phyloP scores from a whole-genome alignment of 2,113 vertebrate species.

The Taxidea taxus region DNA sequence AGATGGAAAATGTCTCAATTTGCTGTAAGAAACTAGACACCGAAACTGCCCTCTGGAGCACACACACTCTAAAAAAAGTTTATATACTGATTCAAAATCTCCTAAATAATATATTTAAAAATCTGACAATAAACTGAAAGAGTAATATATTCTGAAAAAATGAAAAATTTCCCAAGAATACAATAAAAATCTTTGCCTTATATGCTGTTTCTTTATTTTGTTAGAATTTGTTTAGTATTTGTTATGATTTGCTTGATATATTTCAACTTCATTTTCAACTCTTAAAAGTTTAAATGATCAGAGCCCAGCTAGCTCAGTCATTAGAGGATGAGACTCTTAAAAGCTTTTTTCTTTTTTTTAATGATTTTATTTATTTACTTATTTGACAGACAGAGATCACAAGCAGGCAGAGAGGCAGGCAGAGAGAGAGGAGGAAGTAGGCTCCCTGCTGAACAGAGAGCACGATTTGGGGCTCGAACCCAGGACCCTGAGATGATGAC shows the following conservation, averaged over 20 bases:
- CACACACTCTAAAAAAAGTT: not conserved
- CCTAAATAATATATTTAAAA: not conserved
- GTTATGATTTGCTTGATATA: not conserved
- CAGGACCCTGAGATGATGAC: no score
- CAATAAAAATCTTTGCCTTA: not conserved
- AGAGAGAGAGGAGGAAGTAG: no score
- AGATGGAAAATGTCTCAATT: not conserved
- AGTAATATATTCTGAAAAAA: not conserved
- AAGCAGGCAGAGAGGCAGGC: no score
- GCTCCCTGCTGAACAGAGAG: no score
- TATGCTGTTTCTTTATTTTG: not conserved
- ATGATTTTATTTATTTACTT: no score
- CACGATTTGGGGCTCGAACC: no score
- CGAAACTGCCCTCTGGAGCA: not conserved
- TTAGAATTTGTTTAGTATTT: not conserved
- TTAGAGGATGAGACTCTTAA: not conserved
- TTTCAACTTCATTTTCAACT: not conserved
- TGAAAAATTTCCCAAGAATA: no score
- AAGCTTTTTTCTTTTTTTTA: not conserved
- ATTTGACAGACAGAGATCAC: no score
- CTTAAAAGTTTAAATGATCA: not conserved
- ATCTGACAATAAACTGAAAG: not conserved
- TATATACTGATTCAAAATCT: not conserved
- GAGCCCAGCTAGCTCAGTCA: no score
- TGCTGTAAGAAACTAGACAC: not conserved